Conservation (phyloP, 2,797 vertebrate species). For the Thripadectes ignobilis region DNA sequence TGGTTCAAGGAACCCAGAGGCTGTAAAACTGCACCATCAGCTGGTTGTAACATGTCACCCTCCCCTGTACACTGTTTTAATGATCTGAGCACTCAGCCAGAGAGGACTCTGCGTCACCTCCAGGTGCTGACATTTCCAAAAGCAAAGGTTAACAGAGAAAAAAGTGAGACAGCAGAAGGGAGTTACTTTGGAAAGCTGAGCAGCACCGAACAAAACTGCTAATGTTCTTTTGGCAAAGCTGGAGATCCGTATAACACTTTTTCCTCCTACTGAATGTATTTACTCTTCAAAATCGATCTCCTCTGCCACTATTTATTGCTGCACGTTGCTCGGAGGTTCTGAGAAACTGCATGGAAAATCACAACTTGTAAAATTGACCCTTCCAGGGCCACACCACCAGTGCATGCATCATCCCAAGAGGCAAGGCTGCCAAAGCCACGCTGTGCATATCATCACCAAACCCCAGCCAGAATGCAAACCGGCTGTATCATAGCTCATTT, state of each 20-base stretch:
- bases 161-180: not conserved
- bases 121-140: not conserved
- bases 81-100: not conserved
- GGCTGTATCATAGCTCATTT: constrained; percentile 59
- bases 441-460: constrained; percentile 63
- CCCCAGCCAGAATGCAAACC: constrained; percentile 66
- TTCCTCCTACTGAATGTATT: constrained; percentile 52
- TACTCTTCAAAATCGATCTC: constrained; percentile 70
- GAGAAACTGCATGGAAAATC: constrained; percentile 70
- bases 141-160: not conserved
- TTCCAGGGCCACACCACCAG: constrained; percentile 20
- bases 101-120: not conserved
- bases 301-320: constrained; percentile 60
- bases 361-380: constrained; percentile 69
- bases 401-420: constrained; percentile 48
- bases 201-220: not conserved
- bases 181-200: constrained; percentile 27
- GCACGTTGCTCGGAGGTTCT: constrained; percentile 19
- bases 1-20: not conserved
- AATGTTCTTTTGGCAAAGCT: not conserved
- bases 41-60: not conserved
- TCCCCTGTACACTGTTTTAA: not conserved
- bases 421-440: constrained; percentile 56
- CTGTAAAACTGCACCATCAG: not conserved
- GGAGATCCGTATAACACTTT: constrained; percentile 25